phyloP scores from a whole-genome alignment of 2,888 invertebrate genomes.

The Tubiluchus corallicola region DNA sequence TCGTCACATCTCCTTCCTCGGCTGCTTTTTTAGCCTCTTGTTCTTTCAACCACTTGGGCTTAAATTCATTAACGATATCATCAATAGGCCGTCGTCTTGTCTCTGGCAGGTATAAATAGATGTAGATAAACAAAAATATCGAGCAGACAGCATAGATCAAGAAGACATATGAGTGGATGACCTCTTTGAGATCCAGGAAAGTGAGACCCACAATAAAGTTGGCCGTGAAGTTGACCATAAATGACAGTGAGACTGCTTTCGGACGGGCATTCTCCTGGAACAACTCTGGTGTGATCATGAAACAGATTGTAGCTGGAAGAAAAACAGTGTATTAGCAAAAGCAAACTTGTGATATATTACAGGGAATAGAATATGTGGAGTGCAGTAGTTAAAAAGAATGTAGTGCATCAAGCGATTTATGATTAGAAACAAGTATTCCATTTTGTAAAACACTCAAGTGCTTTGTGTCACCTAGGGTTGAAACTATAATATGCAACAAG shows the following conservation, averaged over 20 bases:
- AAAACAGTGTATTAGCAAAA: too few relatives aligned
- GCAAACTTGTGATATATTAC: too few relatives aligned
- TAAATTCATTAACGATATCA: neutral
- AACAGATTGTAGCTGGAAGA: constrained; percentile 3
- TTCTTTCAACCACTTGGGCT: too few relatives aligned
- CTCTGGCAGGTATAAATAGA: neutral
- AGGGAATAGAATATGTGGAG: too few relatives aligned
- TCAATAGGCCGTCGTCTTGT: neutral
- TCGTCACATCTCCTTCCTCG: too few relatives aligned
- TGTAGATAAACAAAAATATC: neutral
- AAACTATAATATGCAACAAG: too few relatives aligned
- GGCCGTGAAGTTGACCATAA: neutral
- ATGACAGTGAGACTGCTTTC: neutral
- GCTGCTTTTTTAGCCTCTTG: too few relatives aligned
- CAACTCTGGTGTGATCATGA: constrained; percentile 1
- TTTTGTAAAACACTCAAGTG: too few relatives aligned
- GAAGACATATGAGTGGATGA: neutral
- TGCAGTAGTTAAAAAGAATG: too few relatives aligned
- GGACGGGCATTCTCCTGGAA: constrained; percentile 3
- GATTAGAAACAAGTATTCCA: too few relatives aligned
- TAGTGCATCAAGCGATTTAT: too few relatives aligned
- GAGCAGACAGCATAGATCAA: neutral
- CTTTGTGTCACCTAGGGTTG: too few relatives aligned
- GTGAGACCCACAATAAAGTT: neutral
- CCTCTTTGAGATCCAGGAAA: neutral